Conservation (phyloP, 2,797 vertebrate species). For the Eulemur rubriventer region DNA sequence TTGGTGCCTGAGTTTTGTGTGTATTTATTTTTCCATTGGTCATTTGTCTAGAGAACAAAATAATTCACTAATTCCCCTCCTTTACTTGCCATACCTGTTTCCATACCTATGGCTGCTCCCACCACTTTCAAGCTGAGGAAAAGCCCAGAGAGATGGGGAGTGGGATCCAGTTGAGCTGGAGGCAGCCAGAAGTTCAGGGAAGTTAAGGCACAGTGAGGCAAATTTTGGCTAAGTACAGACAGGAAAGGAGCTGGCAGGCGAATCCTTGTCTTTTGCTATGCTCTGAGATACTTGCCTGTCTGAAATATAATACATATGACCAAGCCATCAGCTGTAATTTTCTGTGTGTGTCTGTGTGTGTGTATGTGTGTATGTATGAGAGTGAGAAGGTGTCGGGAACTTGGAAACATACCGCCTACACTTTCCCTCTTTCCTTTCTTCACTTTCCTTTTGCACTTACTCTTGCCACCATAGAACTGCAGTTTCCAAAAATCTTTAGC, state of each 20-base stretch:
- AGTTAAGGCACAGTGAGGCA: background rate
- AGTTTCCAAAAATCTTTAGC: background rate
- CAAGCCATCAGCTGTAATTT: background rate
- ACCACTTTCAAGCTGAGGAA: background rate
- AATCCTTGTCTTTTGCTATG: background rate
- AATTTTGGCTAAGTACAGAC: background rate
- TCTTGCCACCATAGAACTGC: background rate
- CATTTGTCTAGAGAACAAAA: background rate
- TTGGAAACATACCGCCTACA: background rate
- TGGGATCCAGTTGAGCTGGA: background rate
- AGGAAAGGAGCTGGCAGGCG: background rate
- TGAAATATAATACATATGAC: background rate
- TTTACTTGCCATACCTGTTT: background rate
- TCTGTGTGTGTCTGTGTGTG: background rate
- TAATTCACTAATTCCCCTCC: background rate
- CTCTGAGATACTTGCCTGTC: background rate
- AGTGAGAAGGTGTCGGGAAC: background rate
- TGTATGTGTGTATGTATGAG: no score
- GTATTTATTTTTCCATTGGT: background rate
- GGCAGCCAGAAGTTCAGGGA: background rate
- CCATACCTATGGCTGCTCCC: rapidly evolving
- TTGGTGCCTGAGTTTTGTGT: background rate
- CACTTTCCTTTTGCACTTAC: background rate
- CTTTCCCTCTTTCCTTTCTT: background rate
- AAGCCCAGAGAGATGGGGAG: background rate